Base-by-base conservation (phyloP, 2,113 vertebrate genomes). In the Stigmatopora nigra region DNA sequence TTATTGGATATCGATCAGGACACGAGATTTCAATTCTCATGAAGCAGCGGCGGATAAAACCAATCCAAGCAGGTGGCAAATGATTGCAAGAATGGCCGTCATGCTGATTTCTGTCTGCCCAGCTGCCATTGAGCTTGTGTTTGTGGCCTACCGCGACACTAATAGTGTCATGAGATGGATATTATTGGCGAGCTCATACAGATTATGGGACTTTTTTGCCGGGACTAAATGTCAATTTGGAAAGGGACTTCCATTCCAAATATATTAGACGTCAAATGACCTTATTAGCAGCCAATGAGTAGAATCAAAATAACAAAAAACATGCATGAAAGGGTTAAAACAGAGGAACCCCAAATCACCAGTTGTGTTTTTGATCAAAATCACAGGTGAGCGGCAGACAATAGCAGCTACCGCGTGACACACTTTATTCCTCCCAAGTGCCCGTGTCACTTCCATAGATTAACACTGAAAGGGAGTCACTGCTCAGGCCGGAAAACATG, bases 1-100 rank as follows among this genome's bases (percentile, higher is more conserved):
- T 86, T 78, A 88, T 84, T 88, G 78, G 73, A 66, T 88, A 88
- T 90, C 77, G 86, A 91, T 87, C 72, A 77, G 36, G 52, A 71
- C 65, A 77, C 38, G 57, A 66, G 62, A 77, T 76, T 71, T 57
- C 61, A 16, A 41, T 64, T 64, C 58, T 47, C 20, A 46, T 72
- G 65, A 68, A 80, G 51, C 48, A 73, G 57, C 47, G 57, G 35
- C 9, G 41, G 59, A 61, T 22, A 74, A 80, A 59, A 70, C 66
- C 77, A 41, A 61, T 59, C 73, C 70, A 71, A 75, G 73, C 76
- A 72, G 79, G 62, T 52, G 72, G 71, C 51, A 81, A 75, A 87
- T 82, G 78, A 82, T 71, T 63, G 71, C 41, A 65, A 62, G 64
- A 72, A 70, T 61, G 51, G 63, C 16, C 41, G 9, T 48, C 10